Evolutionary conservation across 2,888 invertebrate species (phyloP), one percentile per base, ranked within the genome.

Genomic region (Oegoconia quadripuncta): DNA sequence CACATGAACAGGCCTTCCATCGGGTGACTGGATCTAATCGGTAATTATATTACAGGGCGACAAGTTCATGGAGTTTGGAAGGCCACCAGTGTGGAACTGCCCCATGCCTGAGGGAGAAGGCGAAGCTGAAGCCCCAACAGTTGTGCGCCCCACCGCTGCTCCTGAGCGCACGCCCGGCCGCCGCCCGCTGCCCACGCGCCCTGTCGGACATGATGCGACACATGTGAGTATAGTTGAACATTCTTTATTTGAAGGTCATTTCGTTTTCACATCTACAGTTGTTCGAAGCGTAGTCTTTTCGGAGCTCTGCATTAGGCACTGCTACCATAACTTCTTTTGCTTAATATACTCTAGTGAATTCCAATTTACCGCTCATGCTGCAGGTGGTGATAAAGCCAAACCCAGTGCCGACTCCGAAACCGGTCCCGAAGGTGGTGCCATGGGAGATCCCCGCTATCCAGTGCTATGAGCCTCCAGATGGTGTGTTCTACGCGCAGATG

Each of bases 401-500:
- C 48, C 84, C 84, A 0, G 78, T 83, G 32, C 84, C 84, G 2
- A 90, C 92, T 0, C 93, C 94, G 2, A 89, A 90, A 43, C 90
- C 93, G 0, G 90, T 88, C 0, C 76, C 90, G 1, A 89, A 83
- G 36, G 81, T 70, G 9, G 86, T 88, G 5, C 91, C 94, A 1
- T 97, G 97, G 97, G 92, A 92, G 40, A 96, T 97, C 63, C 97
- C 97, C 4, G 91, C 95, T 9, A 95, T 97, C 52, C 92, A 94
- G 69, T 97, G 97, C 73, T 79, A 95, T 67, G 96, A 97, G 73
- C 97, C 97, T 0, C 95, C 95, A 27, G 96, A 97, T 68, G 95
- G 96, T 9, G 95, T 96, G 2, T 94, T 95, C 76, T 96, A 96
- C 75, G 96, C 96, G 1, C 97, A 97, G 80, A 94, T 97, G 92